Base-by-base conservation (phyloP, 2,888 invertebrate genomes). In the Erpobdella octoculata region DNA sequence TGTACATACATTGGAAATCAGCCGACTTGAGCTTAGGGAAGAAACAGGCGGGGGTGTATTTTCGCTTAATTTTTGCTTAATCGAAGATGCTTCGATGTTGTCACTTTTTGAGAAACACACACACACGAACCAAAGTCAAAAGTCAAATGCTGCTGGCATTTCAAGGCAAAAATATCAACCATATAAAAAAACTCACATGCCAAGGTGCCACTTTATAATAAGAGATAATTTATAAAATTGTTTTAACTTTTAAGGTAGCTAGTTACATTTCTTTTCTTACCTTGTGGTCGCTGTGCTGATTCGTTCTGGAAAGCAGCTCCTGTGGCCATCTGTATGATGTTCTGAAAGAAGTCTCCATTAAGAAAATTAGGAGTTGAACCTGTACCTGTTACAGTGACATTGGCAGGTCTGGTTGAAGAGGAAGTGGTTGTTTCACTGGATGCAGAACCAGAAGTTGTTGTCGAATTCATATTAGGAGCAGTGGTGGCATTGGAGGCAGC, bases 331-430 rank as follows among this genome's bases (percentile, higher is more conserved):
- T 78, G 78, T 82, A 87, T 85, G 66, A 88, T 80, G 71, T 86
- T 86, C 75, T 87, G 86, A 69, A 87, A 79, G 46, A 87, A 83
- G 76, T 87, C 86, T 9, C 85, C 82, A 9, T 85, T 81, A 21
- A 84, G 82, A n/a, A 71, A 31, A 18, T 18, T 25, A 21, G 38
- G 66, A 9, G 66, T 69, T 25, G 35, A 36, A 1, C 36, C 21
- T 2, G 18, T 18, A 37, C 28, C 15, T 2, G 58, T 8, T n/a
- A 35, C 25, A 28, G 69, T 31, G 2, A 35, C 53, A 9, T n/a
- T 31, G 48, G 4, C 6, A 9, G 67, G 31, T 15, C 46, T 33
- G 53, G 37, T 8, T 5, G 65, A 18, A 33, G 65, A 37, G 37
- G 5, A 1, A 9, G 2, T 15, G 53, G 21, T 53, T 12, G 68